Conservation (phyloP, 2,888 invertebrate species). For the Eustalomyia histrio region DNA sequence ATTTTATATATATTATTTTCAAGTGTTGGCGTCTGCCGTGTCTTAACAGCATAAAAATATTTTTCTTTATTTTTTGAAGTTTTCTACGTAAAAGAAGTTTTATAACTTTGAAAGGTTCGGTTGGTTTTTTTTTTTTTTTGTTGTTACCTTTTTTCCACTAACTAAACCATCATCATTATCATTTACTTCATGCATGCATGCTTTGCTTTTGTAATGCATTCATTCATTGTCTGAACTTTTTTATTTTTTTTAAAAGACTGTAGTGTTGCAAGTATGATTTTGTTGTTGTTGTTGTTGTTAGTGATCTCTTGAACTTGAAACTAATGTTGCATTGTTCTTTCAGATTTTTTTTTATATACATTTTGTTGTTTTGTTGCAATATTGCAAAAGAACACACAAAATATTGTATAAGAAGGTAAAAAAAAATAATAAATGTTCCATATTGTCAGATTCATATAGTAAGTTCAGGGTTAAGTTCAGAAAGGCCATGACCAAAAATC, state of each 20-base stretch:
- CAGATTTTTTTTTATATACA: conserved; percentile 10
- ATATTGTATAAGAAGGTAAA: conserved; percentile 27
- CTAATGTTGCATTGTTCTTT: conserved; percentile 72
- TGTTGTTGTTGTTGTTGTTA: conserved; percentile 52
- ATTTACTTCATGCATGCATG: conserved; percentile 53
- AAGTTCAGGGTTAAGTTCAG: conserved; percentile 69
- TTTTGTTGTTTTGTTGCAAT: conserved; percentile 18
- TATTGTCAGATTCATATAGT: conserved; percentile 67
- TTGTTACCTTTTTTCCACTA: conserved; percentile 15
- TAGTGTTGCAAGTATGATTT: conserved; percentile 2
- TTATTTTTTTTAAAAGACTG: conserved; percentile 13
- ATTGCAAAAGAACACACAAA: conserved; percentile 6
- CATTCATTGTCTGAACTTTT: conserved; percentile 59
- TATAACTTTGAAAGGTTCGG: conserved; percentile 36
- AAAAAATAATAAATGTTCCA: conserved; percentile 71
- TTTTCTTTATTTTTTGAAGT: conserved; percentile 15
- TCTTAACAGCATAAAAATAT: conserved; percentile 46
- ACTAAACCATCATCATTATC: conserved; percentile 43
- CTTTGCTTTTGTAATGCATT: conserved; percentile 50
- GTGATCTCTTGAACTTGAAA: conserved; percentile 76
- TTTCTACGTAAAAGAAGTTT: conserved; percentile 10
- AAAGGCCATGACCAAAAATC: conserved; percentile 72
- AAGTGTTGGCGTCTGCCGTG: conserved; percentile 64
- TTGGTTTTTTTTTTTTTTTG: not conserved
- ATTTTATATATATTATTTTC: conserved; percentile 43